phyloP scores from a whole-genome alignment of 2,797 vertebrate species.

The Dryobates pubescens region DNA sequence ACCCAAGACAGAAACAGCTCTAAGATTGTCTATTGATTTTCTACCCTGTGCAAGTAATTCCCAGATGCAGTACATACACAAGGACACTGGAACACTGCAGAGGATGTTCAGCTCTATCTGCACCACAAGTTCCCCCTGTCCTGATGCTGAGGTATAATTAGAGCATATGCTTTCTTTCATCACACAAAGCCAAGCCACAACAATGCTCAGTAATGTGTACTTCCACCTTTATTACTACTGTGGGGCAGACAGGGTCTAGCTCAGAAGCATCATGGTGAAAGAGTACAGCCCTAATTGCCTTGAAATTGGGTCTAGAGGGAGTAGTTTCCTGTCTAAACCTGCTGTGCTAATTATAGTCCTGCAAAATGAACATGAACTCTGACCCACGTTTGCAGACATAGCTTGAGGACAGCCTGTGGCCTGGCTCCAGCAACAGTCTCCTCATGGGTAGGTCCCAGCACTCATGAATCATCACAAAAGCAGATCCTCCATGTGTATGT shows the following conservation, averaged over 20 bases:
- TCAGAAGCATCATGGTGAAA: background rate
- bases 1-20: background rate
- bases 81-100: background rate
- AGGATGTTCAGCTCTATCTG: background rate
- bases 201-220: background rate
- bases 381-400: background rate
- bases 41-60: background rate
- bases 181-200: background rate
- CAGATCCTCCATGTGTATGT: background rate
- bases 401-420: background rate
- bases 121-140: background rate
- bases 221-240: background rate
- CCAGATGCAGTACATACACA: background rate
- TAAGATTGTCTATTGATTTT: background rate
- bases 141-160: background rate
- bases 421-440: background rate
- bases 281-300: background rate
- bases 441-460: background rate
- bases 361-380: background rate
- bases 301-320: slow-evolving; percentile 1
- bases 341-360: slow-evolving; percentile 27
- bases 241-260: background rate
- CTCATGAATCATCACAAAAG: background rate
- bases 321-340: slow-evolving; percentile 21
- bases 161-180: background rate